Base-by-base conservation (phyloP, 1,140 invertebrate species). In the Dendroctonus valens region DNA sequence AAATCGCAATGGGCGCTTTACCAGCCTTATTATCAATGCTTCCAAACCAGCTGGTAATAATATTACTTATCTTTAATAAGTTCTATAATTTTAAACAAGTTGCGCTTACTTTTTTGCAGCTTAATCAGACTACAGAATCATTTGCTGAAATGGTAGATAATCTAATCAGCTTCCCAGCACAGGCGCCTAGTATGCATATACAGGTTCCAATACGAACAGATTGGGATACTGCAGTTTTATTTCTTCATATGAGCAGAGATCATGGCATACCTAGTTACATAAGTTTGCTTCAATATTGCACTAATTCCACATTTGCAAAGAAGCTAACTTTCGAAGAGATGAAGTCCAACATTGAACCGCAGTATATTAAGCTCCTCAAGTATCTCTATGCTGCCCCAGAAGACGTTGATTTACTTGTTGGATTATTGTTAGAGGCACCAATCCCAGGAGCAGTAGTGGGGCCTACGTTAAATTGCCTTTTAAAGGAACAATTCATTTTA, bases 261-360 rank as follows among this genome's bases (percentile, higher is more conserved):
- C 95, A 98, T 75, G 96, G 95, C 0, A 80, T 98, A 38, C 87
- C 93, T 0, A 85, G 91, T 0, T 99, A 98, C 75, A 82, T 89
- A 0, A 81, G 88, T 26, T 93, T 87, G 71, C 69, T 93, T 7
- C 79, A 86, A 41, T 79, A 89, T 40, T 98, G 96, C 76, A 64
- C 79, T 73, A 76, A 81, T 75, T 51, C 79, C 72, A 66, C 54
- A n/a, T 51, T 72, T 73, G 14, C 79, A 8, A 65, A 61, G 0
- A 53, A 7, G 37, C 5, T 81, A 41, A 77, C 84, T 65, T 83
- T 94, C 83, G 83, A 83, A 52, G 79, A 87, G 77, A 72, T 96
- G 81, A 79, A 83, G 78, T 72, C 86, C 82, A 73, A 86, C 79
- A 83, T 90, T 78, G 75, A 80, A 74, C 72, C 83, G 69, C 79